Base-by-base conservation (phyloP, 2,888 invertebrate genomes). In the Andrena marginata region DNA sequence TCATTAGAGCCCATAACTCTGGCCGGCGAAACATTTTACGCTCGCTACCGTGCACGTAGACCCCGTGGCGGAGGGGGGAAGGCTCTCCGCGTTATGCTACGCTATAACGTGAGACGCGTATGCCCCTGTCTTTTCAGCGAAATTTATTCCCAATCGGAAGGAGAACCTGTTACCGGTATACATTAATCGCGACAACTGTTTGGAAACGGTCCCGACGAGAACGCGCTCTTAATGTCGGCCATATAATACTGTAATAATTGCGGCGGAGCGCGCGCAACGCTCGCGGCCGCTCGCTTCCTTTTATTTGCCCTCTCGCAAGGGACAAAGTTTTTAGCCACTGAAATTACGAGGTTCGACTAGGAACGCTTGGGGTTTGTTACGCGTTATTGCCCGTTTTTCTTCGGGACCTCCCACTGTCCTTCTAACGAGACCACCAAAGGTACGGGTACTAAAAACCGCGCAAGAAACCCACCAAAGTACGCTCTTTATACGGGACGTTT, bases 401-500 rank as follows among this genome's bases (percentile, higher is more conserved):
- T 70, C 63, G 72, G 81, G 88, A 88, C 88, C 89, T 89, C 88
- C 88, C 88, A 89, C 84, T 56, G 89, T 89, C 82, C 75, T 76
- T 89, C 84, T 88, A 88, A 88, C 89, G 88, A 88, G 88, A 89
- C 89, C 88, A 88, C 88, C 88, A 72, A 81, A 85, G 88, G 75
- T 80, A 88, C 73, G 59, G 60, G 31, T 54, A 65, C 72, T 84
- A 87, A 88, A 88, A 88, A 87, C 72, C 71, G 48, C 68, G 78
- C 81, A 89, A 88, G 89, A 88, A 88, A 86, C 84, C 76, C 67
- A 70, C 89, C 78, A 89, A 88, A 88, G 89, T 88, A 77, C 86
- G 84, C 77, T 84, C 89, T 88, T 89, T 89, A 87, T 88, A 83
- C 88, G 89, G 82, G 76, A 69, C 63, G 86, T 86, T 88, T 88